A percentile compares a stretch with the other conserved stretches of the same genome.
Conservation (phyloP, 2,797 vertebrate genomes). For the Phataginus tricuspis region DNA sequence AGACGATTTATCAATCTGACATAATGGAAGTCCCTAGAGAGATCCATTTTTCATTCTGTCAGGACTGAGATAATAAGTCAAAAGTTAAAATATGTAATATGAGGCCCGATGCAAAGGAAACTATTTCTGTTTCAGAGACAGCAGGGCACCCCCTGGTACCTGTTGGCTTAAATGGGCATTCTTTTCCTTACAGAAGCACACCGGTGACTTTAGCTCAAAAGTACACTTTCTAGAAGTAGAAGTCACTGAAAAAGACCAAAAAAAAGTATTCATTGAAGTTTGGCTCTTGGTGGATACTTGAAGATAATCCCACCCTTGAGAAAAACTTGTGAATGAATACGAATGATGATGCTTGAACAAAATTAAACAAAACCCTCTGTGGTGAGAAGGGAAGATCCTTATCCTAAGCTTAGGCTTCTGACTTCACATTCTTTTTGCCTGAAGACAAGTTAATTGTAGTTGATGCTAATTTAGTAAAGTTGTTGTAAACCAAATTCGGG, state of each 20-base stretch:
- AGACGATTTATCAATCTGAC: constrained; percentile 80
- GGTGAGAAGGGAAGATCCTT: not conserved
- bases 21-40: constrained; percentile 77
- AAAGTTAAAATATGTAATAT: constrained; percentile 69
- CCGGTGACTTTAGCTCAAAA: not conserved
- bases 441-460: not conserved
- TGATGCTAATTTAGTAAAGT: constrained; percentile 30
- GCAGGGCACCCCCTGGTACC: not conserved
- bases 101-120: constrained; percentile 56
- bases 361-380: not conserved
- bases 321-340: not conserved
- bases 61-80: constrained; percentile 79
- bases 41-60: constrained; percentile 75
- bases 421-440: not conserved
- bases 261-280: not conserved
- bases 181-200: not conserved
- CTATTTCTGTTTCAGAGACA: constrained; percentile 55
- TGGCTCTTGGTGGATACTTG: not conserved
- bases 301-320: not conserved
- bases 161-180: not conserved
- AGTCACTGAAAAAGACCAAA: not conserved
- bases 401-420: not conserved
- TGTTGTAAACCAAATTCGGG: not conserved
- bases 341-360: not conserved
- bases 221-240: not conserved